Conservation (phyloP, 2,888 invertebrate genomes). For the Lissocephala sabroskyi region DNA sequence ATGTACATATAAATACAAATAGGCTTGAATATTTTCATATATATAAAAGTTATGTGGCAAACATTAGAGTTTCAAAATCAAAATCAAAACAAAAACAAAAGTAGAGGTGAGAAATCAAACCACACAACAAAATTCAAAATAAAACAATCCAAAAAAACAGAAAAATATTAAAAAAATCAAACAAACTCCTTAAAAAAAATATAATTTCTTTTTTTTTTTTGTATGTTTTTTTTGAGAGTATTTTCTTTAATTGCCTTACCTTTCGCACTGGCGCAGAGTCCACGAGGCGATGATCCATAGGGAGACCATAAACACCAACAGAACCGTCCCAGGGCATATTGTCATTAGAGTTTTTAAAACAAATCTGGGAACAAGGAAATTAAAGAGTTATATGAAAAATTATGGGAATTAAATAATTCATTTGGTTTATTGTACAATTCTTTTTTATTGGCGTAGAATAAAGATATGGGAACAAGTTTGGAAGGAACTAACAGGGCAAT, state of each 20-base stretch:
- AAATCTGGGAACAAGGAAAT: slow-evolving; percentile 78
- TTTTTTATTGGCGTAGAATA: too few relatives aligned
- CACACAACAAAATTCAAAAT: slow-evolving; percentile 1
- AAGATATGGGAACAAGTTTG: too few relatives aligned
- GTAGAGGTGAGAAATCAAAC: neutral
- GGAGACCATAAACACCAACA: slow-evolving; percentile 99
- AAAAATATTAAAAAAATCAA: slow-evolving; percentile 4
- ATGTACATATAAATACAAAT: slow-evolving; percentile 35
- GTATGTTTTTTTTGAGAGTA: neutral
- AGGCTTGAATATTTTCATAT: slow-evolving; percentile 36
- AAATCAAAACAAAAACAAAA: slow-evolving; percentile 15
- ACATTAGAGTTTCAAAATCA: slow-evolving; percentile 35
- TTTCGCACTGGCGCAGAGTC: slow-evolving; percentile 98
- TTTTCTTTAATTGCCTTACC: slow-evolving; percentile 77
- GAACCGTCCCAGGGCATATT: slow-evolving; percentile 97
- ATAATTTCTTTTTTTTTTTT: slow-evolving; percentile 3
- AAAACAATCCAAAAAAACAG: slow-evolving; percentile 4
- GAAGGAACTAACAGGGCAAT: too few relatives aligned
- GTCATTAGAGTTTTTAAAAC: slow-evolving; percentile 99
- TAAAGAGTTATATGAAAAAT: too few relatives aligned
- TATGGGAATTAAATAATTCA: too few relatives aligned
- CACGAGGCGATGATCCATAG: slow-evolving; percentile 99
- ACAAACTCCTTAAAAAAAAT: slow-evolving; percentile 1
- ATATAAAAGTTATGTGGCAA: slow-evolving; percentile 45
- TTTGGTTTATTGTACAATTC: too few relatives aligned